Base-by-base conservation (phyloP, 2,113 vertebrate genomes). In the Hippocampus barbouri region DNA sequence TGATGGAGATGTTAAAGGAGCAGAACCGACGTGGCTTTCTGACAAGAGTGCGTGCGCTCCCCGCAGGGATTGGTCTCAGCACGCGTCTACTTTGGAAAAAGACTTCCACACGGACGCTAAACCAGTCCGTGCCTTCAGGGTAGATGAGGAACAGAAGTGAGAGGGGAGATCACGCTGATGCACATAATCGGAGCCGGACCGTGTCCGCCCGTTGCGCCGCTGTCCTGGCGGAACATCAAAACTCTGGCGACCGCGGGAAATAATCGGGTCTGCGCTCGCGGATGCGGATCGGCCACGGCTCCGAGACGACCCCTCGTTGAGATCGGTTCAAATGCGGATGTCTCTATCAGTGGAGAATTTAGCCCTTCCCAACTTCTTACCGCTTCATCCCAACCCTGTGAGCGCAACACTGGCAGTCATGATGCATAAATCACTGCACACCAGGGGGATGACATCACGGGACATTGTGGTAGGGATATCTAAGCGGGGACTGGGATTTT, bases 371-470 rank as follows among this genome's bases (percentile, higher is more conserved):
- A 40, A 74, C 65, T 69, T 77, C 72, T 7, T 68, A 70, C 68
- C 83, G 63, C 72, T 70, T 73, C 75, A 38, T 38, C 38, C 71
- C 47, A 12, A 1, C 76, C 76, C 77, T 80, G 40, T 82, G 49
- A 79, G 78, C 56, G 73, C 53, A 63, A 83, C 85, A 75, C 74
- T 79, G 72, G 87, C 80, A 83, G 86, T 89, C 91, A 87, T 86
- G 87, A 86, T 27, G 80, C 84, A 92, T 92, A 87, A 89, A 90
- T 93, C 90, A 90, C 78, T 23, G 85, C 85, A 77, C 79, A 80
- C 75, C 85, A 74, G 83, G 79, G 87, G 88, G 77, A 87, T 92
- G 90, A 93, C 90, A 92, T 93, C 90, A 92, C 82, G 68, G 86
- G 65, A 80, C 81, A 89, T 89, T 92, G 34, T 38, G 91, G 88